Conservation (phyloP, 2,888 invertebrate genomes). For the Agrilus mali region DNA sequence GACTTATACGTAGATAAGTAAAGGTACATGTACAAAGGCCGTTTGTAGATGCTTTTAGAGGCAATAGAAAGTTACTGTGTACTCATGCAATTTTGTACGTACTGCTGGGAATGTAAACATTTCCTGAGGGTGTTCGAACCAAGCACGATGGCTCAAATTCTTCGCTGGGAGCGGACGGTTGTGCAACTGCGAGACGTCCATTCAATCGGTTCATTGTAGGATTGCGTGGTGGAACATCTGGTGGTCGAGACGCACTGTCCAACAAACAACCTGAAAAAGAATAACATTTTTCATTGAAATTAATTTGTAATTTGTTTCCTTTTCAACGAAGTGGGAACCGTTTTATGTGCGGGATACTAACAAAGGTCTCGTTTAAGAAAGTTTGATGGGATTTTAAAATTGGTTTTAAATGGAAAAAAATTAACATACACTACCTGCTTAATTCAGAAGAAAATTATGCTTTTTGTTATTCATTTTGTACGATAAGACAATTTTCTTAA, state of each 20-base stretch:
- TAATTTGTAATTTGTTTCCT: too few relatives aligned
- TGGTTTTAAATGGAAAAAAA: too few relatives aligned
- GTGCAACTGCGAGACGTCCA: conserved; percentile 75
- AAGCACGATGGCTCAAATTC: conserved; percentile 86
- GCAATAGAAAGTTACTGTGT: too few relatives aligned
- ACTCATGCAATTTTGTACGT: conserved; percentile 22
- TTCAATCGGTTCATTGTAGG: conserved; percentile 85
- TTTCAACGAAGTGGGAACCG: too few relatives aligned
- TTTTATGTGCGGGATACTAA: neutral
- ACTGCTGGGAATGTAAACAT: conserved; percentile 86
- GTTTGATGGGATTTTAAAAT: neutral
- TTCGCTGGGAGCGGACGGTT: conserved; percentile 48
- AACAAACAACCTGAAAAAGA: conserved; percentile 67
- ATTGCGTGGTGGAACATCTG: conserved; percentile 84
- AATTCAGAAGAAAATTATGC: too few relatives aligned
- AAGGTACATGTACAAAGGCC: too few relatives aligned
- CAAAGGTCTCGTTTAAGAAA: neutral
- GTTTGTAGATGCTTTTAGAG: too few relatives aligned
- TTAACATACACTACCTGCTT: too few relatives aligned
- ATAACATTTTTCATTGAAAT: conserved; percentile 15
- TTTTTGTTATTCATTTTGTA: too few relatives aligned
- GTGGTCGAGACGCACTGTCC: conserved; percentile 69
- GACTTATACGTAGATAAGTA: too few relatives aligned
- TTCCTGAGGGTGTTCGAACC: conserved; percentile 83
- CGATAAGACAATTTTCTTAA: too few relatives aligned